Evolutionary conservation across 2,797 vertebrate species (phyloP), one percentile per base, ranked within the genome.

Genomic region (Dicrostonyx torquatus): DNA sequence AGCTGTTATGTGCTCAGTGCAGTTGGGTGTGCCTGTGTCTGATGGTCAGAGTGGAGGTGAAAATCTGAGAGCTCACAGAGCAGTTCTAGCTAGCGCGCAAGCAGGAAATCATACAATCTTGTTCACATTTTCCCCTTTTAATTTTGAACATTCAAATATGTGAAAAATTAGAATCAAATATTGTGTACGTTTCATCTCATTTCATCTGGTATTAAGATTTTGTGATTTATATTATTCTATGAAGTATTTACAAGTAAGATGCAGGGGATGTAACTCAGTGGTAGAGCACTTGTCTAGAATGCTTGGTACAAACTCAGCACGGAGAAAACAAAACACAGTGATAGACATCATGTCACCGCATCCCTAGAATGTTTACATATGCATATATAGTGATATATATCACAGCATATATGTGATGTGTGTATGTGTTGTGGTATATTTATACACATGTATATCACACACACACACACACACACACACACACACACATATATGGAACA

Each of bases 41-140:
- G 53, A 89, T 6, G 17, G 75, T 80, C 62, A 75, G 86, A 64
- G 43, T 12, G 73, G 80, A 83, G 29, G 50, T 79, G 24, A 94
- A 89, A 87, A 62, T 34, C 58, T 37, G 24, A 86, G 88, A 10
- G 26, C 50, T 2, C n/a, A 64, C n/a, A 73, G 68, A 22, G 43
- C 72, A 43, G 20, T 50, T 53, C 45, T 84, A 86, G 87, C 87
- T 17, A 88, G 37, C 82, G 5, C 64, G 45, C 90, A 88, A 76
- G 37, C 64, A 85, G 68, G 8, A 95, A 73, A 43, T 70, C 3
- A 37, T 78, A n/a, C 10, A 50, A 76, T 58, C 14, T 53, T 68
- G 78, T 83, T 92, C 90, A 93, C 53, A 6, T 90, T 93, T 80
- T 9, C 2, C 34, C n/a, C 91, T 90, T 91, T 78, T 92, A 37